phyloP scores from a whole-genome alignment of 2,797 vertebrate genomes.

The Halcyon leucocephala region DNA sequence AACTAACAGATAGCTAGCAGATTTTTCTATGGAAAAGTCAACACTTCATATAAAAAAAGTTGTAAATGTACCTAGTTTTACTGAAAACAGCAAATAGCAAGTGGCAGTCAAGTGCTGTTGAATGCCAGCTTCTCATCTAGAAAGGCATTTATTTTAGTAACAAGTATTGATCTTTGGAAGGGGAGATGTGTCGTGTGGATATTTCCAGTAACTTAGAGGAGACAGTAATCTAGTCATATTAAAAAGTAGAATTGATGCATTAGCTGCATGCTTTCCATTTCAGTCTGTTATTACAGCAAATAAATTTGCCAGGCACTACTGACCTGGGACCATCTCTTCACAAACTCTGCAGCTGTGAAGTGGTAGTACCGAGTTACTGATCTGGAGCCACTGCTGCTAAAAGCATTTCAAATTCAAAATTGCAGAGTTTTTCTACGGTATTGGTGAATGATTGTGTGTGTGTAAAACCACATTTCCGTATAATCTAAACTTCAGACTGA shows the following conservation, averaged over 20 bases:
- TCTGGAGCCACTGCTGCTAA: neutral
- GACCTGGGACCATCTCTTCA: neutral
- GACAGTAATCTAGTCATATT: neutral
- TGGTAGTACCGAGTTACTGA: neutral
- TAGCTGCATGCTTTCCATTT: neutral
- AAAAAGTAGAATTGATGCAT: neutral
- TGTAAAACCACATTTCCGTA: accelerated
- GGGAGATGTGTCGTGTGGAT: neutral
- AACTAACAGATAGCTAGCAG: neutral
- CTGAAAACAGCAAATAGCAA: neutral
- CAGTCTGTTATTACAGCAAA: neutral
- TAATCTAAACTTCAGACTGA: neutral
- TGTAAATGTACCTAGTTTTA: neutral
- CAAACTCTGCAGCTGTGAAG: neutral
- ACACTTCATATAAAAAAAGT: neutral
- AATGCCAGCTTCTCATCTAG: neutral
- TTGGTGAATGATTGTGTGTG: neutral
- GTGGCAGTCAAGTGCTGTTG: neutral
- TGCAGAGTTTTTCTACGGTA: neutral
- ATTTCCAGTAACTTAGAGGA: neutral
- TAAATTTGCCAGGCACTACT: neutral
- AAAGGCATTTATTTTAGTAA: neutral
- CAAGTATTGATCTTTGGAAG: neutral
- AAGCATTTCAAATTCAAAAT: neutral
- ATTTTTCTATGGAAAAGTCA: neutral